Evolutionary conservation across 1,140 invertebrate genomes (phyloP).

Genomic region (Heliothis subflexa): DNA sequence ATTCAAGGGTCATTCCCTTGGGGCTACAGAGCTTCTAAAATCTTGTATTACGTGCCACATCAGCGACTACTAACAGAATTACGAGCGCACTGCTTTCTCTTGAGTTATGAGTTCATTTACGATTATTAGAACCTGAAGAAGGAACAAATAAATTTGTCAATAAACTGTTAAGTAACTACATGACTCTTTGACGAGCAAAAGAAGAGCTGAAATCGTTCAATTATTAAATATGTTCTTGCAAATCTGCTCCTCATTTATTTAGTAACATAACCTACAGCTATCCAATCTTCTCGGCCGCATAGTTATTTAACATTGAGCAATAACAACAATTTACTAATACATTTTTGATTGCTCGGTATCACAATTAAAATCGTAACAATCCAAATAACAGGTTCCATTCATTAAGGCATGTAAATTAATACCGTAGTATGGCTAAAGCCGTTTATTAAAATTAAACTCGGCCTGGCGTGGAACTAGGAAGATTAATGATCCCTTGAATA

Average conservation of each 20-base stretch:
- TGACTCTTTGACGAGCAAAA: background rate
- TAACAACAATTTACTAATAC: constrained; percentile 29
- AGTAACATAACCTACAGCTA: background rate
- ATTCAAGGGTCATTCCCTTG: constrained; percentile 64
- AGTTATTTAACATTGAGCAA: constrained; percentile 34
- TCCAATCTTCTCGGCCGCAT: constrained; percentile 2
- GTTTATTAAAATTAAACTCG: constrained; percentile 85
- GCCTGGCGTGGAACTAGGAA: constrained; percentile 83
- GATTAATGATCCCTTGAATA: constrained; percentile 85
- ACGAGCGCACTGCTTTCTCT: constrained; percentile 65
- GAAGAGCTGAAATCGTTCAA: background rate
- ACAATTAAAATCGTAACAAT: constrained; percentile 55
- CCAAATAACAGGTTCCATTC: constrained; percentile 62
- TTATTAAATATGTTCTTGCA: background rate
- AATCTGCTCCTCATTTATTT: background rate
- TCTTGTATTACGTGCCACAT: constrained; percentile 69
- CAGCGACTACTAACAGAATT: constrained; percentile 65
- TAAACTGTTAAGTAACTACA: background rate
- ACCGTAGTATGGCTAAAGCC: constrained; percentile 74
- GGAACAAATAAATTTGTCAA: constrained; percentile 24
- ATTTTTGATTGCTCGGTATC: constrained; percentile 44
- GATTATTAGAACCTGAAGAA: constrained; percentile 52
- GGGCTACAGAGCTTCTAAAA: constrained; percentile 61
- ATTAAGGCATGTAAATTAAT: constrained; percentile 80
- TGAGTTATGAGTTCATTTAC: constrained; percentile 70